Evolutionary conservation across 2,113 vertebrate genomes (phyloP), one percentile per base, ranked within the genome.

Genomic region (Alethe diademata): DNA sequence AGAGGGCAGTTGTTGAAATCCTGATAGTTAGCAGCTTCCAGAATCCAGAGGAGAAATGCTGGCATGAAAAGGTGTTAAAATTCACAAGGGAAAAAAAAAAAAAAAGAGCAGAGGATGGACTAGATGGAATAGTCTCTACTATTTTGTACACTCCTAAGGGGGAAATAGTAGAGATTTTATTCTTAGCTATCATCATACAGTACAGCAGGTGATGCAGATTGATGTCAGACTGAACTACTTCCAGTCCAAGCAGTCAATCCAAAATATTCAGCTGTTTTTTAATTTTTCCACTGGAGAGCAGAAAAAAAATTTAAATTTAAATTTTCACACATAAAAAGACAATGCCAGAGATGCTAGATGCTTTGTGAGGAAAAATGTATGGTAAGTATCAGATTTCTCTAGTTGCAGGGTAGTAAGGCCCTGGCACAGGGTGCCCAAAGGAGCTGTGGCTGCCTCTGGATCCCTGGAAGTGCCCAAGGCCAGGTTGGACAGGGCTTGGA

Each of bases 1-100:
- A 86, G 79, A 80, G 14, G 22, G n/a, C 53, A 66, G 23, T 5
- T 83, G 75, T 80, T 91, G 79, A 88, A 86, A 93, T 70, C n/a
- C 24, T 73, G 54, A 83, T 11, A 60, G 45, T 42, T 56, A 60
- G 78, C 71, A 88, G 36, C 8, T 83, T 69, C 40, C 36, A 60
- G 54, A 66, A 62, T 66, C 50, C 62, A 73, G 19, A 69, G 20
- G 9, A 88, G 33, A 92, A 93, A 83, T 47, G 18, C 6, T 91
- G 76, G 8, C 72, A 66, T 1, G 7, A 54, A 88, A 80, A 96
- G 26, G 6, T 88, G 53, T 36, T 43, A 88, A 91, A 86, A 47
- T 12, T 54, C 22, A 57, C 3, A 2, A 8, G 38, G 38, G 8
- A 35, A 12, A 42, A 48, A 16, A 42, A 33, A 33, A 50, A 54